Conservation (phyloP, 1,140 invertebrate genomes). For the Drosophila melanica region DNA sequence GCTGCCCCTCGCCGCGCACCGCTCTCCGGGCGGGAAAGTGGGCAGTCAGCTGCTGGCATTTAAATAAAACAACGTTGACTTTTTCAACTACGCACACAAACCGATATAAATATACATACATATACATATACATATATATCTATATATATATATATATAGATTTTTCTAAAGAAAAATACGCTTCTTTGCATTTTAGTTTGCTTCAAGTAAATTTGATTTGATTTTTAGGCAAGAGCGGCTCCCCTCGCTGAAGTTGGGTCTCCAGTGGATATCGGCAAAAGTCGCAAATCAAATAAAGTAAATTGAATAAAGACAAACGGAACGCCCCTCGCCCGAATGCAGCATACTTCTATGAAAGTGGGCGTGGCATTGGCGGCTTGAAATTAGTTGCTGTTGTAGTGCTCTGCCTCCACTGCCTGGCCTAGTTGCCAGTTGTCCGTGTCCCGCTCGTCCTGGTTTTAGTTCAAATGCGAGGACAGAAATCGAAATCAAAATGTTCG, state of each 20-base stretch:
- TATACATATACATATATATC: no score
- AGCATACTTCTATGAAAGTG: slow-evolving; percentile 15
- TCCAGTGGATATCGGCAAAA: slow-evolving; percentile 71
- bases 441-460: background rate
- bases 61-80: slow-evolving; percentile 74
- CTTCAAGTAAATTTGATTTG: slow-evolving; percentile 62
- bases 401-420: slow-evolving; percentile 19
- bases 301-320: slow-evolving; percentile 80
- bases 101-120: slow-evolving; percentile 1
- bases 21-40: slow-evolving; percentile 43
- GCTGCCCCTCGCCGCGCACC: slow-evolving; percentile 26
- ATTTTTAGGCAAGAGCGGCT: slow-evolving; percentile 60
- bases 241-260: slow-evolving; percentile 30
- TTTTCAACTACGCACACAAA: slow-evolving; percentile 43
- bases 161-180: slow-evolving; percentile 51
- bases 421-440: background rate
- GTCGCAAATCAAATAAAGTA: slow-evolving; percentile 80
- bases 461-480: slow-evolving; percentile 59
- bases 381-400: slow-evolving; percentile 77
- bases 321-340: slow-evolving; percentile 40
- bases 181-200: slow-evolving; percentile 66
- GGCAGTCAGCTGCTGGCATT: slow-evolving; percentile 63
- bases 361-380: slow-evolving; percentile 50
- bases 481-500: slow-evolving; percentile 77
- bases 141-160: slow-evolving; percentile 1